Percentiles rank a stretch among this genome's conserved stretches.
Evolutionary conservation across 2,113 vertebrate species (phyloP).

Genomic region (Oreotrochilus melanogaster): DNA sequence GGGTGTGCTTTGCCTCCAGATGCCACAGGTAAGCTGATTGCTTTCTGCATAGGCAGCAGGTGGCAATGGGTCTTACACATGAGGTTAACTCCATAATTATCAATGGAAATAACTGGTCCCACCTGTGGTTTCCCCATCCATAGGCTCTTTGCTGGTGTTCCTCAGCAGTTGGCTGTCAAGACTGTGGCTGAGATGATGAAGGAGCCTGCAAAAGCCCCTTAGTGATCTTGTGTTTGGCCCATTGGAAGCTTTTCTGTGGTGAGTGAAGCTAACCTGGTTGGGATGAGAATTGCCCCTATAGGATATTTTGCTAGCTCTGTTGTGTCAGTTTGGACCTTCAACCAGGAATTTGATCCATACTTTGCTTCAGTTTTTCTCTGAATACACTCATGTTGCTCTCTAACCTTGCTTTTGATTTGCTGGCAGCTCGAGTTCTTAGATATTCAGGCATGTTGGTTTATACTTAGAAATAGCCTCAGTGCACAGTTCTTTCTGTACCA

Average conservation of each 20-base stretch:
- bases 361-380: neutral
- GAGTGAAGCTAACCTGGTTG: neutral
- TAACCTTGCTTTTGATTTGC: neutral
- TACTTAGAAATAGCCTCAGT: neutral
- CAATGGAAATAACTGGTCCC: neutral
- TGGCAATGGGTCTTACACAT: neutral
- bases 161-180: neutral
- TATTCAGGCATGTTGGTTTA: neutral
- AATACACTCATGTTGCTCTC: rapidly evolving
- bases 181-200: neutral
- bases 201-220: rapidly evolving
- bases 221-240: rapidly evolving
- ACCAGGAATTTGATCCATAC: neutral
- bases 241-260: neutral
- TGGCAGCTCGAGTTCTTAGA: neutral
- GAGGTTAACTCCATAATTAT: neutral
- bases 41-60: neutral
- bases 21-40: neutral
- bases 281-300: rapidly evolving
- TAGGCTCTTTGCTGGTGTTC: neutral
- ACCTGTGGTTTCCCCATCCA: neutral
- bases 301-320: rapidly evolving
- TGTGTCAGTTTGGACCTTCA: neutral
- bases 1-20: neutral
- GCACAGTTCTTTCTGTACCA: neutral